Conservation (phyloP, 2,888 invertebrate genomes). For the Parelbella ahira region DNA sequence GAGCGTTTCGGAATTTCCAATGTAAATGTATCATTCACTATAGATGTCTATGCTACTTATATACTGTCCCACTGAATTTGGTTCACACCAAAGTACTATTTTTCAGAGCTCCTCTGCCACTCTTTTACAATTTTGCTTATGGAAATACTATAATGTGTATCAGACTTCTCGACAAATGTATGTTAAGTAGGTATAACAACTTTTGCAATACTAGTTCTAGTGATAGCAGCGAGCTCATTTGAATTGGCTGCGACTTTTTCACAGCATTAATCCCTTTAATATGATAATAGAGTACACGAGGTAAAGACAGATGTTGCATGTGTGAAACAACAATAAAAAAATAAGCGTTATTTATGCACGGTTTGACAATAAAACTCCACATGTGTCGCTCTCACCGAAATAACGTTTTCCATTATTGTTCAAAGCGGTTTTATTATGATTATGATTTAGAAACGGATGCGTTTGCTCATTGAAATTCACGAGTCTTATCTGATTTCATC, state of each 20-base stretch:
- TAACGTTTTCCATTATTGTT: constrained; percentile 35
- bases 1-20: constrained; percentile 9
- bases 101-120: no score
- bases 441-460: constrained; percentile 44
- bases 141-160: no score
- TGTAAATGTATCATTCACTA: constrained; percentile 5
- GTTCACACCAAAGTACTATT: no score
- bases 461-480: constrained; percentile 38
- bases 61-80: no score
- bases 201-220: no score
- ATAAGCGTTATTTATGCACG: constrained; percentile 18
- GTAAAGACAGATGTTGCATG: constrained; percentile 5
- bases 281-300: constrained; percentile 1
- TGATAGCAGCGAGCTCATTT: no score
- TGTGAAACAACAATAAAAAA: constrained; percentile 9
- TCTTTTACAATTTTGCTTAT: no score
- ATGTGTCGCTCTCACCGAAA: constrained; percentile 24
- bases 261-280: not conserved
- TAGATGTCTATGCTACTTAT: constrained; percentile 5
- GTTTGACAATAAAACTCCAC: constrained; percentile 20
- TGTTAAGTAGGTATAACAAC: no score
- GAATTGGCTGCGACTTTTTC: not conserved
- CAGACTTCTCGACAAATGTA: no score
- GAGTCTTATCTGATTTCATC: constrained; percentile 40
- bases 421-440: constrained; percentile 33